phyloP scores from a whole-genome alignment of 2,888 invertebrate genomes.

The Troides helena region DNA sequence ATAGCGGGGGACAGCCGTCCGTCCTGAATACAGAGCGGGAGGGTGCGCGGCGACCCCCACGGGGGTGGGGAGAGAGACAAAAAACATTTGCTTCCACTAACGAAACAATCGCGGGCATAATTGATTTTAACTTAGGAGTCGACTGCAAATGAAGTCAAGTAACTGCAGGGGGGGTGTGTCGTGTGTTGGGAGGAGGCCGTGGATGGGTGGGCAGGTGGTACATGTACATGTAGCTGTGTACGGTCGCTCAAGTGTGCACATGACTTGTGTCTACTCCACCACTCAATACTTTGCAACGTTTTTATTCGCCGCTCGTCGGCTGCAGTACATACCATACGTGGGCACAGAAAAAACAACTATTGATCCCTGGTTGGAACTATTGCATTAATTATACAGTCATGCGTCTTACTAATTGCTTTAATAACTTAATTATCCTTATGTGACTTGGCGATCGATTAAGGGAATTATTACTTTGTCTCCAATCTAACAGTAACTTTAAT shows the following conservation, averaged over 20 bases:
- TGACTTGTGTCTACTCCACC: slow-evolving; percentile 9
- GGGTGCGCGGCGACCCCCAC: slow-evolving; percentile 20
- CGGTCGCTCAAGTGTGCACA: slow-evolving; percentile 7
- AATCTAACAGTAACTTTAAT: too few species aligned
- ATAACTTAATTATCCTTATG: too few species aligned
- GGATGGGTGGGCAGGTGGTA: slow-evolving; percentile 25
- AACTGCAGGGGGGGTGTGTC: slow-evolving; percentile 30
- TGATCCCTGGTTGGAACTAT: too few species aligned
- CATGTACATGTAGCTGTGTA: slow-evolving; percentile 21
- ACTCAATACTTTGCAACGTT: slow-evolving; percentile 9
- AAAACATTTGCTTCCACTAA: slow-evolving; percentile 73
- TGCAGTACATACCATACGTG: not conserved
- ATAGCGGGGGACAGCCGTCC: slow-evolving; percentile 58
- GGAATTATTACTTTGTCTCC: too few species aligned
- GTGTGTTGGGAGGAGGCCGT: slow-evolving; percentile 28
- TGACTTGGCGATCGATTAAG: too few species aligned
- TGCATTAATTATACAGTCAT: too few species aligned
- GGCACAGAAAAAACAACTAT: too few species aligned
- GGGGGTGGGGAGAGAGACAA: slow-evolving; percentile 45
- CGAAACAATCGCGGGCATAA: slow-evolving; percentile 78
- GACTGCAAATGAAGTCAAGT: slow-evolving; percentile 68
- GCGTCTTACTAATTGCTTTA: too few species aligned
- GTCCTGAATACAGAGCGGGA: slow-evolving; percentile 65
- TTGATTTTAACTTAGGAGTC: slow-evolving; percentile 73
- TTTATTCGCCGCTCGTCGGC: not conserved